These are phyloP conservation scores for Tetranychus piercei DNA, from an alignment of 2,888 invertebrate genomes.

Conservation along the genomic window DNA sequence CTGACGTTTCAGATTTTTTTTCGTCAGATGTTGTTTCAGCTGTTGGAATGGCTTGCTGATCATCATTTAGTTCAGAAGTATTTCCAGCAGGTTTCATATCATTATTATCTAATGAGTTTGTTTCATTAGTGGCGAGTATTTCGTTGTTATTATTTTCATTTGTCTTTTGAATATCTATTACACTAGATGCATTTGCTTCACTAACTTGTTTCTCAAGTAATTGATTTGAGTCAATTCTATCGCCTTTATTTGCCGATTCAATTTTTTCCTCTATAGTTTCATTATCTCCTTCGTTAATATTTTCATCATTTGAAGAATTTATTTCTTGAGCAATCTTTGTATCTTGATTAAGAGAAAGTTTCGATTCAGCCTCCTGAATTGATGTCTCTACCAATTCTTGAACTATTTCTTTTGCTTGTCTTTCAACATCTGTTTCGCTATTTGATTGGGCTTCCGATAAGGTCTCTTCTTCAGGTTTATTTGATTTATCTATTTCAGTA, in stretches of 20 bases:
- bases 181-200: neutral
- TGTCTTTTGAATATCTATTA: neutral
- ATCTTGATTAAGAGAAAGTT: neutral
- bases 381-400: neutral
- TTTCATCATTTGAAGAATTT: neutral
- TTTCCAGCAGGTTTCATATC: neutral
- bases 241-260: neutral
- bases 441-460: neutral
- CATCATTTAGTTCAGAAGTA: too few species aligned
- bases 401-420: neutral
- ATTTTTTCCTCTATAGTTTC: too few species aligned
- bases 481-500: neutral
- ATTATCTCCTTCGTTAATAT: neutral
- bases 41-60: too few species aligned
- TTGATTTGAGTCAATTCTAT: neutral
- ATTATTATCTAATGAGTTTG: neutral
- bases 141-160: too few species aligned
- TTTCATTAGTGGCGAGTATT: too few species aligned
- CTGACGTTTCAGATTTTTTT: too few species aligned
- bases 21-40: too few species aligned
- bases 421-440: neutral
- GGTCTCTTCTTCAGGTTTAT: neutral
- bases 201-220: neutral
- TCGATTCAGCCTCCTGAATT: neutral
- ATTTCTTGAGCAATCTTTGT: neutral